Percentiles rank a stretch among this genome's conserved stretches.
Evolutionary conservation across 2,113 vertebrate genomes (phyloP).

Genomic region (Emydocephalus ijimae): DNA sequence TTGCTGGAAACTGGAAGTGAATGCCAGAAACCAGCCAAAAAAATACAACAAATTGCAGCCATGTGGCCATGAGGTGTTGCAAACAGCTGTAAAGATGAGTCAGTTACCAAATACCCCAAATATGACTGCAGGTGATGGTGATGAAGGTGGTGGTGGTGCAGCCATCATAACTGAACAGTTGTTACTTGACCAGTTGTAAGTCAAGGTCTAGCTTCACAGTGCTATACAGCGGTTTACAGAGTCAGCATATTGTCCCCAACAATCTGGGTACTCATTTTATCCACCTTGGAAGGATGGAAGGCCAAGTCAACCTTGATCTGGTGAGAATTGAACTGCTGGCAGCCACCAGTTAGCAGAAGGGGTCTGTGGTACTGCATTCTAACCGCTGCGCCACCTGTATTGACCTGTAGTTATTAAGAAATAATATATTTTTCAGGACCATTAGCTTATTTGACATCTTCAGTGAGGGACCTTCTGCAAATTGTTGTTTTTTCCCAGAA

Average conservation of each 20-base stretch:
- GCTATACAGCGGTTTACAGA: too few relatives aligned
- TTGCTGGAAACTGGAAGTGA: background rate
- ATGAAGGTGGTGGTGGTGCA: background rate
- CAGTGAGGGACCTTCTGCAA: background rate
- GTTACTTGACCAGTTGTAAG: background rate
- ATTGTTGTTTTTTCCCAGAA: background rate
- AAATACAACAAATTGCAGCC: background rate
- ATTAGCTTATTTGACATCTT: background rate
- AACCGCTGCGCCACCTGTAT: background rate
- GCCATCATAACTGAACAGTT: background rate
- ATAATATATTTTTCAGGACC: background rate
- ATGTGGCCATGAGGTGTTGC: background rate
- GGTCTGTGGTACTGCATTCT: too few relatives aligned
- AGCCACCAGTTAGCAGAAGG: too few relatives aligned
- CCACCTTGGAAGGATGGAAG: too few relatives aligned
- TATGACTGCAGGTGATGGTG: background rate
- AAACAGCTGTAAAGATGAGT: background rate
- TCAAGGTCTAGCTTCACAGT: background rate
- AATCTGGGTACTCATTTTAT: too few relatives aligned
- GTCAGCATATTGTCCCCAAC: too few relatives aligned
- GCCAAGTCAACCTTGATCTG: too few relatives aligned
- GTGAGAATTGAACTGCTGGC: too few relatives aligned
- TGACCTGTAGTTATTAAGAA: background rate
- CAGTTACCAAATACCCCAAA: background rate
- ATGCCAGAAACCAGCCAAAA: background rate